Evolutionary conservation across 2,797 vertebrate genomes (phyloP).

Genomic region (Buphagus erythrorhynchus): DNA sequence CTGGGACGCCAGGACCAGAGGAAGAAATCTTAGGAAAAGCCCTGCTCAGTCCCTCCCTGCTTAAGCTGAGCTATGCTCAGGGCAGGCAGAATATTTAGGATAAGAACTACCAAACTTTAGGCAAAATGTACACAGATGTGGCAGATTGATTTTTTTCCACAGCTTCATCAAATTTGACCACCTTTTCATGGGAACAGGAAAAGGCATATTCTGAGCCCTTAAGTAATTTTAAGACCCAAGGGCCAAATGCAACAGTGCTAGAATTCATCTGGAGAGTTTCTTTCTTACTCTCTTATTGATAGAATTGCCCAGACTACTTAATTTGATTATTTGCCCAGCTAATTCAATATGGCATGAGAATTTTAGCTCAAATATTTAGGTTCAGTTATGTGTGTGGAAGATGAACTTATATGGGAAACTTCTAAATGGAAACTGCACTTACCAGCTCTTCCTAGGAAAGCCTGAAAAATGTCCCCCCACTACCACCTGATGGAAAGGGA

Average conservation of each 20-base stretch:
- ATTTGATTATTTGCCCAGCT: neutral
- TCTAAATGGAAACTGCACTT: neutral
- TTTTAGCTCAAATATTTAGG: neutral
- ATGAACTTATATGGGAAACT: neutral
- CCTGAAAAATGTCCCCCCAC: neutral
- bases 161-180: neutral
- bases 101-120: neutral
- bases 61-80: neutral
- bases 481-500: neutral
- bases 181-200: neutral
- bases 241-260: neutral
- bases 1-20: neutral
- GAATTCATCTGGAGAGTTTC: neutral
- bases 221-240: neutral
- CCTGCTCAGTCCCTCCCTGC: neutral
- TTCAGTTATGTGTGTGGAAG: neutral
- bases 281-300: neutral
- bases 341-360: neutral
- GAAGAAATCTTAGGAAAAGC: neutral
- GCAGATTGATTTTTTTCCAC: neutral
- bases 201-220: neutral
- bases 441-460: neutral
- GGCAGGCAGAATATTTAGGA: neutral
- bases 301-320: neutral
- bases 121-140: neutral